Evolutionary conservation across 2,113 vertebrate species (phyloP).

Genomic region (Oryzias woworae): DNA sequence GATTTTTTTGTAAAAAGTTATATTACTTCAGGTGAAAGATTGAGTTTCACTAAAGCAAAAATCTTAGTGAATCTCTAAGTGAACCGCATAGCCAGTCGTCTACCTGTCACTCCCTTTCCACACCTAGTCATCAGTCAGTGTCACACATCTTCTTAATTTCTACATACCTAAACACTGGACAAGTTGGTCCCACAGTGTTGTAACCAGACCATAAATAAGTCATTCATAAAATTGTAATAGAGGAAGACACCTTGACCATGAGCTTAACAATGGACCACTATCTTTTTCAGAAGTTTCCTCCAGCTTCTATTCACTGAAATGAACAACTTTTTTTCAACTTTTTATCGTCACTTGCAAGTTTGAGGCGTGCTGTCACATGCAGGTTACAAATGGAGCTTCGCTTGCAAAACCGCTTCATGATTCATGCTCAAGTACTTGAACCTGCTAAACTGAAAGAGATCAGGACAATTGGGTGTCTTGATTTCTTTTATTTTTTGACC

Average conservation of each 20-base stretch:
- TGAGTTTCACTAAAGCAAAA: slow-evolving; percentile 50
- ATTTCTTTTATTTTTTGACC: no score
- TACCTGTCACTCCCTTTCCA: slow-evolving; percentile 70
- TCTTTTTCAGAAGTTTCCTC: slow-evolving; percentile 14
- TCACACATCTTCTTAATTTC: slow-evolving; percentile 39
- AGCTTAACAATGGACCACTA: slow-evolving; percentile 40
- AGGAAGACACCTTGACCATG: slow-evolving; percentile 19
- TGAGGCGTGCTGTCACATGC: background rate
- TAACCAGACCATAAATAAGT: slow-evolving; percentile 36
- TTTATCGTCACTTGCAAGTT: background rate
- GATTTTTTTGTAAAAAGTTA: slow-evolving; percentile 69
- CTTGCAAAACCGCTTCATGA: background rate
- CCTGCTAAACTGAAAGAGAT: background rate
- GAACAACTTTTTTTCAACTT: background rate
- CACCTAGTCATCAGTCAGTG: slow-evolving; percentile 66
- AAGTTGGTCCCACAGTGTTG: slow-evolving; percentile 23
- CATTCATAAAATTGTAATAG: slow-evolving; percentile 36
- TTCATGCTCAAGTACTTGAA: background rate
- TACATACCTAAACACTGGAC: slow-evolving; percentile 64
- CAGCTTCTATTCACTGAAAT: slow-evolving; percentile 3
- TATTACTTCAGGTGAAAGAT: slow-evolving; percentile 58
- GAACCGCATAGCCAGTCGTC: slow-evolving; percentile 73
- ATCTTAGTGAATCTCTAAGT: slow-evolving; percentile 70
- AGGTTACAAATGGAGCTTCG: background rate
- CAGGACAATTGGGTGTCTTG: no score